These are phyloP conservation scores for Menidia menidia DNA, from an alignment of 2,797 vertebrate species.

Conservation along the genomic window DNA sequence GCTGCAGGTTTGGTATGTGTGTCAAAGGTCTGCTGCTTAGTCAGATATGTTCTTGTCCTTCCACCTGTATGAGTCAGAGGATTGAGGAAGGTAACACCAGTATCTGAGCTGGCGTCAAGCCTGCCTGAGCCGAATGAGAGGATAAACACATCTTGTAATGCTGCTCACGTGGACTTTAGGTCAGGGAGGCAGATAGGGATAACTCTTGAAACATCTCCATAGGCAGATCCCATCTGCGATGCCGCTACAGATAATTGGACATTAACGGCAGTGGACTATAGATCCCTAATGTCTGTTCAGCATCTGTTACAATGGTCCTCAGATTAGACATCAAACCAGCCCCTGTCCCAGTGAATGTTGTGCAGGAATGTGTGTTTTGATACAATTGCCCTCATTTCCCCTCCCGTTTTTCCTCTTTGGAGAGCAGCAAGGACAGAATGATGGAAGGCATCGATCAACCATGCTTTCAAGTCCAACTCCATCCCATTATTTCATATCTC, in stretches of 20 bases:
- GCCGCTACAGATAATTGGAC: conserved; percentile 30
- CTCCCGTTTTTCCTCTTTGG: conserved; percentile 55
- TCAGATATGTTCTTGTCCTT: conserved; percentile 28
- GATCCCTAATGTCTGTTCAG: conserved; percentile 32
- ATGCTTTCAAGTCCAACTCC: conserved; percentile 72
- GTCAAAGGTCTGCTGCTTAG: conserved; percentile 34
- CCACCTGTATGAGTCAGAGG: conserved; percentile 54
- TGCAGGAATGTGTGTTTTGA: conserved; percentile 46
- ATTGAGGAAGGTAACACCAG: conserved; percentile 36
- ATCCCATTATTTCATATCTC: conserved; percentile 78
- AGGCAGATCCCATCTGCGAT: conserved; percentile 64
- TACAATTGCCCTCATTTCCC: conserved; percentile 50
- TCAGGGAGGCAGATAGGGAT: conserved; percentile 65
- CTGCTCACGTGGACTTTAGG: conserved; percentile 56
- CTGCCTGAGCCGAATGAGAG: conserved; percentile 70
- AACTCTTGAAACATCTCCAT: conserved; percentile 69
- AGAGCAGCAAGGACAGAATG: conserved; percentile 67
- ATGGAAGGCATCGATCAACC: conserved; percentile 76
- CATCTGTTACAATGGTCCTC: conserved; percentile 22
- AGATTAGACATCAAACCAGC: conserved; percentile 21
- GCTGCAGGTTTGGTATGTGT: conserved; percentile 34
- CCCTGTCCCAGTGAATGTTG: conserved; percentile 24
- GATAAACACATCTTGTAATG: conserved; percentile 77
- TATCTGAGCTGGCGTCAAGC: conserved; percentile 54
- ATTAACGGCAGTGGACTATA: conserved; percentile 30